Base-by-base conservation (phyloP, 2,888 invertebrate species). In the Nomada flava region DNA sequence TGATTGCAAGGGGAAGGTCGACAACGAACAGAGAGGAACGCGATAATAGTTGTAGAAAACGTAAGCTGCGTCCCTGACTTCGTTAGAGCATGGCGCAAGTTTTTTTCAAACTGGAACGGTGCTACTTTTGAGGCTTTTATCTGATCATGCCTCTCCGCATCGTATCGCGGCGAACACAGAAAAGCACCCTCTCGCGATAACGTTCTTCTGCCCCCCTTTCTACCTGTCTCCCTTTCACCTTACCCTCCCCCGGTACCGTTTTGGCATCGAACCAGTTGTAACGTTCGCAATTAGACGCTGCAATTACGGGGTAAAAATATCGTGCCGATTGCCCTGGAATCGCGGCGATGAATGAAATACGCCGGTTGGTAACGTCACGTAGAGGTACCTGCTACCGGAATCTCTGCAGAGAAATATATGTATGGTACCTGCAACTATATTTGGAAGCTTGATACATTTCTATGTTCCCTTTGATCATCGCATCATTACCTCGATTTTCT, bases 71-170 rank as follows among this genome's bases (percentile, higher is more conserved):
- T 76, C 88, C 87, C 87, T 87, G 86, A 78, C 88, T 80, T 71
- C 81, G 88, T 83, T 83, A 67, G 82, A 70, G 90, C 83, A 81
- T 77, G 84, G 80, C 80, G 81, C 83, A 85, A 86, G 65, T 87
- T 89, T 89, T 86, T 90, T 79, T 86, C 74, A 74, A 86, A 83
- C 84, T 85, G 83, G 81, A 89, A 82, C 85, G 79, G 69, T 73
- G 85, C 84, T 87, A 89, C 89, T 89, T 90, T 91, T 89, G 91
- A 90, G 80, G 82, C 84, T 79, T 82, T 89, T 89, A 91, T 90
- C 90, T 79, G 88, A 91, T 91, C 73, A 52, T 57, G 50, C 72
- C 62, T 42, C 64, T 52, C 77, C 23, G 44, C 77, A 67, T 76
- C 75, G 79, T 75, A 79, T 83, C 89, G 83, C 74, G 20, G 73